phyloP scores from a whole-genome alignment of 2,888 invertebrate species.

The Nymphalis polychloros region DNA sequence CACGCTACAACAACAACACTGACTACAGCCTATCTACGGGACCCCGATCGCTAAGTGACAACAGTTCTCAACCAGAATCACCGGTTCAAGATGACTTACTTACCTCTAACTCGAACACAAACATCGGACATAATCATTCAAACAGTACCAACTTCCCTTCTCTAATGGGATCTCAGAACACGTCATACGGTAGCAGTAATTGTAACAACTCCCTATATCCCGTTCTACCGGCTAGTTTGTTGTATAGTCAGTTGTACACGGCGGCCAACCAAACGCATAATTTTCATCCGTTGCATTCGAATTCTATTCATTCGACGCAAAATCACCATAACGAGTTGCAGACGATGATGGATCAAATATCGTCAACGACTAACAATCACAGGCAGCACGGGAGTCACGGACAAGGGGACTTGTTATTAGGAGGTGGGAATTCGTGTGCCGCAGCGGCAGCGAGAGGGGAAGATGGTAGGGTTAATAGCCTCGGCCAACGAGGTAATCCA shows the following conservation, averaged over 20 bases:
- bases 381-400: slow-evolving; percentile 72
- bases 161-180: slow-evolving; percentile 83
- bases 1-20: slow-evolving; percentile 85
- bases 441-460: slow-evolving; percentile 81
- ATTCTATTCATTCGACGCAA: slow-evolving; percentile 83
- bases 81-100: slow-evolving; percentile 90
- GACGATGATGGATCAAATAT: slow-evolving; percentile 89
- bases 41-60: slow-evolving; percentile 90
- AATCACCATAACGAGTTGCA: slow-evolving; percentile 87
- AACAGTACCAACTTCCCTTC: slow-evolving; percentile 85
- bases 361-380: slow-evolving; percentile 83
- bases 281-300: slow-evolving; percentile 85
- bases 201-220: slow-evolving; percentile 89
- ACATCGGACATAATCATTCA: slow-evolving; percentile 82
- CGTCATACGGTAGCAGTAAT: slow-evolving; percentile 82
- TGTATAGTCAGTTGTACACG: slow-evolving; percentile 92
- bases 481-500: slow-evolving; percentile 82
- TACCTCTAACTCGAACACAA: slow-evolving; percentile 84
- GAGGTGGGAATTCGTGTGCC: slow-evolving; percentile 81
- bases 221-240: slow-evolving; percentile 89
- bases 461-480: slow-evolving; percentile 80
- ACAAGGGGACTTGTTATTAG: slow-evolving; percentile 74
- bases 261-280: slow-evolving; percentile 89
- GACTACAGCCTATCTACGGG: slow-evolving; percentile 86
- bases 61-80: slow-evolving; percentile 91